A percentile compares a stretch with the other conserved stretches of the same genome.
Evolutionary conservation across 2,888 invertebrate species (phyloP).

Genomic region (Dynastes tityus): DNA sequence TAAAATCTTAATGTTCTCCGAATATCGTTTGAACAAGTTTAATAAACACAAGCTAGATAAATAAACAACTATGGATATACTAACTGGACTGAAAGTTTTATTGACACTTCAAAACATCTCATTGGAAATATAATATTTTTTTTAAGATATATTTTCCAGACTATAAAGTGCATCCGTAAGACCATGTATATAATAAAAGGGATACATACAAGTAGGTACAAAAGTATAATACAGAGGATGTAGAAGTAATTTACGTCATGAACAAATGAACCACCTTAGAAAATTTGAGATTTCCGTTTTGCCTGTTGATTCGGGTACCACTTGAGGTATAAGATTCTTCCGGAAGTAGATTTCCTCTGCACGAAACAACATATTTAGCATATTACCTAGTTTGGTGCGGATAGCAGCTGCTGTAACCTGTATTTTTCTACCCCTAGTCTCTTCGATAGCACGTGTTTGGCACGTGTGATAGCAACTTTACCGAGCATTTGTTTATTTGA

Average conservation of each 20-base stretch:
- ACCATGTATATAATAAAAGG: neutral
- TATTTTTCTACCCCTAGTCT: constrained; percentile 60
- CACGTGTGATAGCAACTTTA: constrained; percentile 59
- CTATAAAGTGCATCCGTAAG: neutral
- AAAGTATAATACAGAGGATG: constrained; percentile 34
- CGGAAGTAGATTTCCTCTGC: constrained; percentile 67
- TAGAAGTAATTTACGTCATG: constrained; percentile 18
- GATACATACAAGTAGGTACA: neutral
- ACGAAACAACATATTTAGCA: constrained; percentile 68
- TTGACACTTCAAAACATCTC: constrained; percentile 6
- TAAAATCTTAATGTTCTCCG: neutral
- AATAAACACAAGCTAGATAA: neutral
- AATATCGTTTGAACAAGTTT: neutral
- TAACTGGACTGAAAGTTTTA: constrained; percentile 20
- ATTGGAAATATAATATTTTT: constrained; percentile 1
- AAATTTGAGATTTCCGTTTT: constrained; percentile 65
- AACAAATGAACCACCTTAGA: constrained; percentile 57
- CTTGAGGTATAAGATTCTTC: constrained; percentile 67
- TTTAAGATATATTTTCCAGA: neutral
- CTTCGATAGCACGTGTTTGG: constrained; percentile 60
- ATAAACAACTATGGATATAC: constrained; percentile 16
- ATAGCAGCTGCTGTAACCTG: constrained; percentile 66
- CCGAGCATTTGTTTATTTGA: constrained; percentile 38
- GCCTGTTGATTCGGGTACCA: constrained; percentile 68
- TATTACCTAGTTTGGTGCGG: constrained; percentile 66